A percentile compares a stretch with the other conserved stretches of the same genome.
phyloP scores from a whole-genome alignment of 2,113 vertebrate species.

The Boulengeromyrus knoepffleri region DNA sequence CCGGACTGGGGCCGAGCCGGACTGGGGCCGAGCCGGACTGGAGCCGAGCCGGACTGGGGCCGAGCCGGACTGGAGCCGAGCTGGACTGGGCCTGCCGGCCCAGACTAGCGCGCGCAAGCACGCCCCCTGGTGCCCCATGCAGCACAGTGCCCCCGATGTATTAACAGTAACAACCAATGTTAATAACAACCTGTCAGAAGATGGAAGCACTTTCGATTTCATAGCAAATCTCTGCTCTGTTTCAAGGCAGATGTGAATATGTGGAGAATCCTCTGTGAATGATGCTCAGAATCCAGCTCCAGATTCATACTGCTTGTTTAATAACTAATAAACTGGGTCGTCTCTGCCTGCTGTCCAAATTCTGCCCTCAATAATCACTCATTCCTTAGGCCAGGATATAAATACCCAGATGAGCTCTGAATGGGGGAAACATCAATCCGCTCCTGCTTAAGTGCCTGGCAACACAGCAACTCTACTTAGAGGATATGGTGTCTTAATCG shows the following conservation, averaged over 20 bases:
- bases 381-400: not conserved
- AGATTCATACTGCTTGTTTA: slow-evolving; percentile 32
- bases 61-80: not conserved
- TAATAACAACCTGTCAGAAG: not conserved
- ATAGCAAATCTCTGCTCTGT: not conserved
- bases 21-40: not conserved
- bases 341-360: slow-evolving; percentile 41
- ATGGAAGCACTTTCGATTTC: not conserved
- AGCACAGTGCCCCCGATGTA: not conserved
- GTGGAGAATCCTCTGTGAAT: slow-evolving; percentile 9
- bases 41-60: not conserved
- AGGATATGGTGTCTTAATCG: slow-evolving; percentile 2
- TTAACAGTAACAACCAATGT: not conserved
- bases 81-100: not conserved
- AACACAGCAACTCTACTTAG: slow-evolving; percentile 29
- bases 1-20: not conserved
- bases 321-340: slow-evolving; percentile 49
- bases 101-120: too few relatives aligned
- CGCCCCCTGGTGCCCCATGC: not conserved
- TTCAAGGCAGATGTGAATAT: slow-evolving; percentile 21
- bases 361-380: slow-evolving; percentile 32
- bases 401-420: slow-evolving; percentile 30
- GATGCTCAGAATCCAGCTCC: slow-evolving; percentile 29
- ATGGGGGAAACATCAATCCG: slow-evolving; percentile 37
- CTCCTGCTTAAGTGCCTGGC: slow-evolving; percentile 46